phyloP scores from a whole-genome alignment of 2,797 vertebrate species.

The Lepus townsendii region DNA sequence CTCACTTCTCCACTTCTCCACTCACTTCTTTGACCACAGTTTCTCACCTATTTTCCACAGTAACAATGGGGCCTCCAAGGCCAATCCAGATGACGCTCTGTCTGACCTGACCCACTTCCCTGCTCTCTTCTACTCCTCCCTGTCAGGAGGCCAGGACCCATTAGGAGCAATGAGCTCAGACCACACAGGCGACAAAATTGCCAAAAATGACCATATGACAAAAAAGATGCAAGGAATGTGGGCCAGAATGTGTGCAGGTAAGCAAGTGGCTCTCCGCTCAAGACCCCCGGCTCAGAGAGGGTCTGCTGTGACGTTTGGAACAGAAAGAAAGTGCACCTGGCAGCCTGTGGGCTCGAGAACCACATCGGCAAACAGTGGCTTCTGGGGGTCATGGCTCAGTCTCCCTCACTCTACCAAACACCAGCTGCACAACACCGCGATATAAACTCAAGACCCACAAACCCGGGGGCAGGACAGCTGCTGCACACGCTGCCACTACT shows the following conservation, averaged over 20 bases:
- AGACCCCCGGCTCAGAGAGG: neutral
- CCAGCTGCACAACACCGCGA: neutral
- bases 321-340: neutral
- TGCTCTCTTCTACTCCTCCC: neutral
- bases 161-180: neutral
- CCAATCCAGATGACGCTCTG: neutral
- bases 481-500: neutral
- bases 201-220: neutral
- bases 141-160: neutral
- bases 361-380: neutral
- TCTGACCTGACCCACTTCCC: neutral
- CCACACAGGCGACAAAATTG: neutral
- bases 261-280: neutral
- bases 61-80: neutral
- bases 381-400: neutral
- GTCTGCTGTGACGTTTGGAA: neutral
- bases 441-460: neutral
- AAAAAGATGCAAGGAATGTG: neutral
- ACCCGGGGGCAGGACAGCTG: neutral
- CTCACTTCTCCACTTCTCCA: neutral
- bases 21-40: neutral
- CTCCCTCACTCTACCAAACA: neutral
- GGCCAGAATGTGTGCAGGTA: neutral
- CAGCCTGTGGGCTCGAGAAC: neutral
- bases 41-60: neutral